These are phyloP conservation scores for Phaethon lepturus DNA, from an alignment of 2,113 vertebrate species.

Conservation along the genomic window DNA sequence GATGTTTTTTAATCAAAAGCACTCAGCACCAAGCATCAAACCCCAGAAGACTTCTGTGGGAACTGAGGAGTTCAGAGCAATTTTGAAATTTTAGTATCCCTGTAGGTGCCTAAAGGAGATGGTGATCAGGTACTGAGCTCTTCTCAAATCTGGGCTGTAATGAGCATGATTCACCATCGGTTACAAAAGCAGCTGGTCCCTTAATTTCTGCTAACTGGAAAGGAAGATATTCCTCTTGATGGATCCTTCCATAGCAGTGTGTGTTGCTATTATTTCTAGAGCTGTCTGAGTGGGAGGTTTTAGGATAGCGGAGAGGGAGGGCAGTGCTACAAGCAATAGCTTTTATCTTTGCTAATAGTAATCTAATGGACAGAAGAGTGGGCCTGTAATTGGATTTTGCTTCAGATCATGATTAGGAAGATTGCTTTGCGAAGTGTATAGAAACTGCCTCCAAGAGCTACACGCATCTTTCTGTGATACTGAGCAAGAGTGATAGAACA, in stretches of 20 bases:
- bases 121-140: not conserved
- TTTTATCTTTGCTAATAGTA: conserved; percentile 48
- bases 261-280: not conserved
- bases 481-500: not conserved
- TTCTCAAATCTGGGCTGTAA: not conserved
- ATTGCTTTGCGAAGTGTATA: not conserved
- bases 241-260: not conserved
- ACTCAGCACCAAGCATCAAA: not conserved
- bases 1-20: not conserved
- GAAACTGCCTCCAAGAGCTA: not conserved
- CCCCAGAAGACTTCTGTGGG: not conserved
- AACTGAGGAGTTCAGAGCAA: not conserved
- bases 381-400: conserved; percentile 46
- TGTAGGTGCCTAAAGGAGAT: not conserved
- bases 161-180: not conserved
- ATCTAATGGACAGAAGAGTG: conserved; percentile 38
- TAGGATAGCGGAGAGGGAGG: not conserved
- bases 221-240: not conserved
- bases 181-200: not conserved
- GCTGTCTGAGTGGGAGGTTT: conserved; percentile 13
- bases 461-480: not conserved
- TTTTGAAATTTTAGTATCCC: not conserved
- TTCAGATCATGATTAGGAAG: conserved; percentile 19
- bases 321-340: not conserved
- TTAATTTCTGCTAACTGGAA: not conserved